Percentiles rank a stretch among this genome's conserved stretches.
Evolutionary conservation across 2,113 vertebrate genomes (phyloP).

Genomic region (Leucoraja erinaceus): DNA sequence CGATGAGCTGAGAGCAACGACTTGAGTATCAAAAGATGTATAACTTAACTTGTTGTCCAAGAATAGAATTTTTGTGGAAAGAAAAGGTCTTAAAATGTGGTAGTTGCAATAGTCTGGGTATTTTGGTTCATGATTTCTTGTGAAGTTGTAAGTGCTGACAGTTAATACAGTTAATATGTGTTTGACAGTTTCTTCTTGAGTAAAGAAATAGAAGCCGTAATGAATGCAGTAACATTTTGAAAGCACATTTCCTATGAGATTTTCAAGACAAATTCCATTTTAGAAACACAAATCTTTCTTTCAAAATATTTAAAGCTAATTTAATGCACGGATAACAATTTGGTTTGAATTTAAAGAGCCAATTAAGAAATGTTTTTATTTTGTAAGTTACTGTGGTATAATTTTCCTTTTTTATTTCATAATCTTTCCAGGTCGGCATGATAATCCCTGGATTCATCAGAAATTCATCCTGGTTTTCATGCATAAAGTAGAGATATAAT

Average conservation of each 20-base stretch:
- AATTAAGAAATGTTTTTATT: not conserved
- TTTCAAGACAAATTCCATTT: not conserved
- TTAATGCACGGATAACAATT: not conserved
- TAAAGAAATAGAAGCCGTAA: constrained; percentile 18
- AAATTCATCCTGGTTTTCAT: too few relatives aligned
- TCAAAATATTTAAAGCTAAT: not conserved
- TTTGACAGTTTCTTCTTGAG: not conserved
- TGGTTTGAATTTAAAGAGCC: not conserved
- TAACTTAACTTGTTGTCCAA: not conserved
- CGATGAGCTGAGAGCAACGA: too few relatives aligned
- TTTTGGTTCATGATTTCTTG: constrained; percentile 6
- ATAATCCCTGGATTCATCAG: too few relatives aligned
- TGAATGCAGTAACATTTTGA: not conserved
- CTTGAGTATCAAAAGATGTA: not conserved
- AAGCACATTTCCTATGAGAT: not conserved
- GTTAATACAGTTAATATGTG: constrained; percentile 9
- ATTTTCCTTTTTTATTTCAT: not conserved
- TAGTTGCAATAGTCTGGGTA: not conserved
- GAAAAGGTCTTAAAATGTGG: not conserved
- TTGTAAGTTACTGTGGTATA: not conserved
- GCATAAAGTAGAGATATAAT: not conserved
- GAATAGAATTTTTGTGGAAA: not conserved
- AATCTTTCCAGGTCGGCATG: too few relatives aligned
- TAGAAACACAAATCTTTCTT: not conserved
- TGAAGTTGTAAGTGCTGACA: not conserved